Conservation (phyloP, 2,888 invertebrate genomes). For the Eupithecia centaureata region DNA sequence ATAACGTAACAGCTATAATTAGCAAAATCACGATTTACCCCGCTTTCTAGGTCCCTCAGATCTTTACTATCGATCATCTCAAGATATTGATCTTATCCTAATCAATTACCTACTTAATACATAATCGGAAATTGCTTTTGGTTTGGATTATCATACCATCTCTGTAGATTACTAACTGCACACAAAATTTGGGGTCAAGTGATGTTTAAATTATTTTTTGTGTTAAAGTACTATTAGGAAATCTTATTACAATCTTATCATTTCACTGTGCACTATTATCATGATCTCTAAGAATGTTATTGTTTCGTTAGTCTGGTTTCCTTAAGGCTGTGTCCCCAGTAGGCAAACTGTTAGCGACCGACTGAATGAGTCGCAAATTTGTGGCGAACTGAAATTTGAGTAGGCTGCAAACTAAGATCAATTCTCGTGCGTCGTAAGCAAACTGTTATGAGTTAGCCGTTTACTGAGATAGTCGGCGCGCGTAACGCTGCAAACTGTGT, state of each 20-base stretch:
- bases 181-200: background rate
- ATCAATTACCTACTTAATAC: conserved; percentile 59
- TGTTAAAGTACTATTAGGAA: too few relatives aligned
- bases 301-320: too few relatives aligned
- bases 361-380: too few relatives aligned
- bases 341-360: too few relatives aligned
- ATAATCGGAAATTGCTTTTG: conserved; percentile 59
- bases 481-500: too few relatives aligned
- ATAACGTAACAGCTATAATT: conserved; percentile 76
- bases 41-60: conserved; percentile 75
- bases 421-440: too few relatives aligned
- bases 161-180: background rate
- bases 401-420: too few relatives aligned
- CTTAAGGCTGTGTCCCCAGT: too few relatives aligned
- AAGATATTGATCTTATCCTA: conserved; percentile 70
- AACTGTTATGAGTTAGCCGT: too few relatives aligned
- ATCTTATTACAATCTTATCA: background rate
- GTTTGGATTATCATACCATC: conserved; percentile 44
- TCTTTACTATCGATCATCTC: conserved; percentile 71
- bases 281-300: background rate
- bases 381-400: too few relatives aligned
- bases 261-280: background rate
- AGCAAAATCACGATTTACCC: conserved; percentile 78
- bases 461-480: too few relatives aligned
- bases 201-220: background rate